Percentiles rank a stretch among this genome's conserved stretches.
Conservation (phyloP, 1,140 invertebrate species). For the Brachionus rotundiformis region DNA sequence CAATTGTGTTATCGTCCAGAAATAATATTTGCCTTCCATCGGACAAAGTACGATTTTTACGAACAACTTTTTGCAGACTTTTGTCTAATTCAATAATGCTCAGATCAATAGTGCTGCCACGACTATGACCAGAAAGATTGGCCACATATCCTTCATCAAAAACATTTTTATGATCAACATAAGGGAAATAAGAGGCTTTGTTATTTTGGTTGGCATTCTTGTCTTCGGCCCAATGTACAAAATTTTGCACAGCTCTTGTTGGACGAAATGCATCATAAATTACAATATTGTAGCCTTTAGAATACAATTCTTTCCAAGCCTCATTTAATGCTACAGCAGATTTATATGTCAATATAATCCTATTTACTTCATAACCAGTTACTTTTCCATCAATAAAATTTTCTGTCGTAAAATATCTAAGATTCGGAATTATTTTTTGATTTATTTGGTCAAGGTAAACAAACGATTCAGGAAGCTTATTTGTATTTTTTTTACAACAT, state of each 20-base stretch:
- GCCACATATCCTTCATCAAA: slow-evolving; percentile 7
- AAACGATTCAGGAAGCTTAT: background rate
- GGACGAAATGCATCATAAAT: slow-evolving; percentile 17
- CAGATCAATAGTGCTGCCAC: slow-evolving; percentile 30
- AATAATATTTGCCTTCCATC: background rate
- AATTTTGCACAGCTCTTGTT: background rate
- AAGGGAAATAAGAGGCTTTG: background rate
- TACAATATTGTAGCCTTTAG: background rate
- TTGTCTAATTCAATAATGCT: background rate
- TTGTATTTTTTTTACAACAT: background rate
- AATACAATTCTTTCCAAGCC: background rate
- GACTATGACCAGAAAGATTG: background rate
- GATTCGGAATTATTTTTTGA: background rate
- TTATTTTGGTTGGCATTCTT: background rate
- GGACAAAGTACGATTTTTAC: background rate
- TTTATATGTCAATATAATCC: background rate
- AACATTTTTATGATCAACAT: background rate
- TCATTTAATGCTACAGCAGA: background rate
- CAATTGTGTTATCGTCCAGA: slow-evolving; percentile 11
- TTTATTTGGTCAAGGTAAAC: slow-evolving; percentile 4
- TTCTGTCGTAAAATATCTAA: background rate
- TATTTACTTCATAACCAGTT: background rate
- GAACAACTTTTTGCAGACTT: background rate
- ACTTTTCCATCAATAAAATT: background rate
- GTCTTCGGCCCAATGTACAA: background rate